Conservation (phyloP, 1,140 invertebrate species). For the Zaprionus camerounensis region DNA sequence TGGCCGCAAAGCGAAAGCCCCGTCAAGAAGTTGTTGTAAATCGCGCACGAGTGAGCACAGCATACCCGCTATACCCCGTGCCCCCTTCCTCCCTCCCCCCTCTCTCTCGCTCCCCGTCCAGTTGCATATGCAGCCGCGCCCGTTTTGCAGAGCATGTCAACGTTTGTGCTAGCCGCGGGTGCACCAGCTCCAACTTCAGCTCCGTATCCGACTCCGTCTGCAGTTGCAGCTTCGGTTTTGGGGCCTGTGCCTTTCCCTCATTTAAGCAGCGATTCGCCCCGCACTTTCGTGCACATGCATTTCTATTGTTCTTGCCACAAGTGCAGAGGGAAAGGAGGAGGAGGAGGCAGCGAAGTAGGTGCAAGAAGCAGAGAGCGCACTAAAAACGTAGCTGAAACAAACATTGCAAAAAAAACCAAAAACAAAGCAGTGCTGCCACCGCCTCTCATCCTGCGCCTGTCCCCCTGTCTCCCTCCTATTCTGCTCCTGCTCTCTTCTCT, state of each 20-base stretch:
- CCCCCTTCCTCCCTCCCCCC: neutral
- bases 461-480: too few relatives aligned
- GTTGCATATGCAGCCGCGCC: constrained; percentile 46
- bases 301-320: constrained; percentile 74
- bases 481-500: too few relatives aligned
- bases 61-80: constrained; percentile 13
- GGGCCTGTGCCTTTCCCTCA: constrained; percentile 33
- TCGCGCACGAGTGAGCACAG: constrained; percentile 74
- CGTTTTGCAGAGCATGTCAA: constrained; percentile 50
- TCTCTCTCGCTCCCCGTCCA: constrained; percentile 6
- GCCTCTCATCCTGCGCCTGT: constrained; percentile 12
- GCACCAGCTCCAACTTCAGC: constrained; percentile 5
- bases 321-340: neutral
- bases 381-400: constrained; percentile 58
- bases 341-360: neutral
- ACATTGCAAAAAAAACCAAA: constrained; percentile 48
- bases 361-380: constrained; percentile 15
- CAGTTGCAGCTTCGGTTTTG: neutral
- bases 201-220: neutral
- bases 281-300: constrained; percentile 71
- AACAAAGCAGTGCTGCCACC: constrained; percentile 36
- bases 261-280: constrained; percentile 33
- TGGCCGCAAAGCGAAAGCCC: constrained; percentile 67
- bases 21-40: constrained; percentile 69
- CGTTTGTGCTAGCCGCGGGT: constrained; percentile 59